Conservation (phyloP, 2,888 invertebrate genomes). For the Trachelus stipa region DNA sequence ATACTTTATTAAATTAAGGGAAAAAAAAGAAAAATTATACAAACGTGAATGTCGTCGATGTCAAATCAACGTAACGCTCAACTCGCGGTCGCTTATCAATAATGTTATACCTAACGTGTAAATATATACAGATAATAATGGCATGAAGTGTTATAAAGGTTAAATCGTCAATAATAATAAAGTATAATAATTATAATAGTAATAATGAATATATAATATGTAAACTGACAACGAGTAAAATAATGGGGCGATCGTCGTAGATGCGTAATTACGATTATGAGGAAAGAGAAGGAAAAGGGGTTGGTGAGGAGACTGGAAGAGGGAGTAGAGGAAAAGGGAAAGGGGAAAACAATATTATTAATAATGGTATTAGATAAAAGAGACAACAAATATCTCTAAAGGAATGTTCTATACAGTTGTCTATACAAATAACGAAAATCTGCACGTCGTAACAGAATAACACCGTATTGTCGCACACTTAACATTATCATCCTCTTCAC, state of each 20-base stretch:
- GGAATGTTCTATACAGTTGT: conserved; percentile 47
- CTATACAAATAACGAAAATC: conserved; percentile 46
- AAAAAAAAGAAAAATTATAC: conserved; percentile 42
- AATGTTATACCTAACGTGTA: not conserved
- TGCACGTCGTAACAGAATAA: conserved; percentile 31
- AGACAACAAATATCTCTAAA: conserved; percentile 35
- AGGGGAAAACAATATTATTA: conserved; percentile 28
- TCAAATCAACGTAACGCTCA: conserved; percentile 37
- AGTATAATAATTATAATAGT: conserved; percentile 28
- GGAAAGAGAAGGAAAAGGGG: not conserved
- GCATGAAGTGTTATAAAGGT: conserved; percentile 27
- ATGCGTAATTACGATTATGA: not conserved
- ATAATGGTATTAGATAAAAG: conserved; percentile 24
- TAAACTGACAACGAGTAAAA: conserved; percentile 1
- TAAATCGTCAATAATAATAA: conserved; percentile 29
- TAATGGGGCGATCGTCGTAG: conserved; percentile 1
- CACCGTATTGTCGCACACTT: conserved; percentile 18
- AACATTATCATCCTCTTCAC: conserved; percentile 20
- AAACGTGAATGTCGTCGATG: conserved; percentile 44
- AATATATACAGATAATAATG: conserved; percentile 40
- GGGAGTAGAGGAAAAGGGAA: not conserved
- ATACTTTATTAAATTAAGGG: conserved; percentile 57
- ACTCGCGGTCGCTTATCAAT: not conserved
- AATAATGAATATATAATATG: conserved; percentile 15
- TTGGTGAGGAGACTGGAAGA: not conserved